These are phyloP conservation scores for Hemithea aestivaria DNA, from an alignment of 2,888 invertebrate genomes.

Conservation along the genomic window DNA sequence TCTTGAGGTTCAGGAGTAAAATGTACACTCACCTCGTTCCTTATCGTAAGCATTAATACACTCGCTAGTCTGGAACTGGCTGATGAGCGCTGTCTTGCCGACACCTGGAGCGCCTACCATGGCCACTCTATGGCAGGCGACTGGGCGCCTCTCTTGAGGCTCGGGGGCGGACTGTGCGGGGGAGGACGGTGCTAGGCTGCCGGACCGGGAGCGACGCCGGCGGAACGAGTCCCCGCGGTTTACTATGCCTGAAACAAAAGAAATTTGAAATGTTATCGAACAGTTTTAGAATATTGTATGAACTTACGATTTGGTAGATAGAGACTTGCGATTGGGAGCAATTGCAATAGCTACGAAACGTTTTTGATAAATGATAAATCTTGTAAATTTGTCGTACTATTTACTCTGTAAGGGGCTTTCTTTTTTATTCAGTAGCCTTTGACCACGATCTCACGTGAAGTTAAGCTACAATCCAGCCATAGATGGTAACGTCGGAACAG, in stretches of 20 bases:
- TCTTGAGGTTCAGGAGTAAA: slow-evolving; percentile 70
- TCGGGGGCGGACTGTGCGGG: slow-evolving; percentile 64
- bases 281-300: too few species aligned
- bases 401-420: too few species aligned
- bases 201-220: slow-evolving; percentile 89
- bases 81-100: slow-evolving; percentile 91
- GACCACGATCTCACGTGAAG: too few species aligned
- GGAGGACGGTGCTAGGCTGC: slow-evolving; percentile 85
- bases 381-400: too few species aligned
- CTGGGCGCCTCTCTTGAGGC: slow-evolving; percentile 71
- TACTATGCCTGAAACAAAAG: slow-evolving; percentile 85
- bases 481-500: too few species aligned
- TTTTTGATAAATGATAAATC: too few species aligned
- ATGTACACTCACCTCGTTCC: slow-evolving; percentile 80
- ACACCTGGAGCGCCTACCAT: slow-evolving; percentile 89
- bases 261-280: neutral
- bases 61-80: slow-evolving; percentile 95
- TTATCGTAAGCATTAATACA: slow-evolving; percentile 96
- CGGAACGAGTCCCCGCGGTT: slow-evolving; percentile 97
- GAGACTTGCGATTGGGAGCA: too few species aligned
- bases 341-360: too few species aligned
- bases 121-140: slow-evolving; percentile 83
- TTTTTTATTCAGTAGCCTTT: too few species aligned
- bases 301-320: too few species aligned
- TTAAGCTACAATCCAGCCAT: too few species aligned